Percentiles rank a stretch among this genome's conserved stretches.
phyloP scores from a whole-genome alignment of 1,140 invertebrate species.

The Diorhabda carinulata region DNA sequence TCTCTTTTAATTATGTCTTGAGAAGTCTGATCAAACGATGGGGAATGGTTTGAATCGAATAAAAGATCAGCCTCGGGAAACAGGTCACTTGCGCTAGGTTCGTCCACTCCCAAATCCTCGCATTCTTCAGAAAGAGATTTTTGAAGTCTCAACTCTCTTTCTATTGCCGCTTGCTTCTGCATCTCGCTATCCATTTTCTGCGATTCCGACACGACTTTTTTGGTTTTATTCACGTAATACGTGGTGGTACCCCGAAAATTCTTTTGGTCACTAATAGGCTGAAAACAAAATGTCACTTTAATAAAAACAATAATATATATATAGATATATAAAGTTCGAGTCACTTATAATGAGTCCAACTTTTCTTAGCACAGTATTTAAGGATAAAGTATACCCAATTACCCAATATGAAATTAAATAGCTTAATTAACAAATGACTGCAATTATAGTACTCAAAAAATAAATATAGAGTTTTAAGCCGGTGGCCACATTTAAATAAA shows the following conservation, averaged over 20 bases:
- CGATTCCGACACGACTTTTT: constrained; percentile 21
- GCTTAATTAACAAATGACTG: no score
- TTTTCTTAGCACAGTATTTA: no score
- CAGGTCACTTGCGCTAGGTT: constrained; percentile 70
- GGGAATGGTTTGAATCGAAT: constrained; percentile 54
- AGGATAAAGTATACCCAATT: no score
- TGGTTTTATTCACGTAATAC: constrained; percentile 29
- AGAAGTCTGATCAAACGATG: constrained; percentile 44
- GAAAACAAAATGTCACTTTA: neutral
- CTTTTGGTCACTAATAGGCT: constrained; percentile 17
- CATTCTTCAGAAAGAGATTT: constrained; percentile 73
- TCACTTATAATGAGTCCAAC: no score
- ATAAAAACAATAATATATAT: constrained; percentile 16
- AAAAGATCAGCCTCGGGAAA: constrained; percentile 72
- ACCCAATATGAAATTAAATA: no score
- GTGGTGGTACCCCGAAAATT: constrained; percentile 25
- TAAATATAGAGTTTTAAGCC: no score
- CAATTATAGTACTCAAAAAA: no score
- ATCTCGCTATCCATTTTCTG: constrained; percentile 40
- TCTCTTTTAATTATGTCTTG: constrained; percentile 40
- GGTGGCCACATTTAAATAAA: no score
- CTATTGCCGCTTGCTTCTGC: constrained; percentile 52
- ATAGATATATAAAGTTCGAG: no score
- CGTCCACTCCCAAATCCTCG: constrained; percentile 71
- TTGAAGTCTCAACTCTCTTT: constrained; percentile 58